Evolutionary conservation across 1,140 invertebrate species (phyloP).

Genomic region (Rhynchophorus ferrugineus): DNA sequence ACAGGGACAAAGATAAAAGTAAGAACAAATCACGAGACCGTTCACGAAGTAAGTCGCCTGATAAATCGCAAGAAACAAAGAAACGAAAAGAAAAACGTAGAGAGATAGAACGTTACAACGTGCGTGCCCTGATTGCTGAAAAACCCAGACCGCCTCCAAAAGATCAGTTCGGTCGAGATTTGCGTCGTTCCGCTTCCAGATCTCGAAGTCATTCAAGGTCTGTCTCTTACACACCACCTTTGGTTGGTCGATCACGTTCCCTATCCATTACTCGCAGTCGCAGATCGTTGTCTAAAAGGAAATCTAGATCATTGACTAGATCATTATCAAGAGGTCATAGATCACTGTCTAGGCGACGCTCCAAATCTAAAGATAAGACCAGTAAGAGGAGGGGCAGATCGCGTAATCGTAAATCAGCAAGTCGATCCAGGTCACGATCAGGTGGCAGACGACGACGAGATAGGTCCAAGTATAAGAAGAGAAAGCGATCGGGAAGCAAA

Average conservation of each 20-base stretch:
- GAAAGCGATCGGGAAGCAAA: constrained; percentile 34
- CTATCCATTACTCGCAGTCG: constrained; percentile 20
- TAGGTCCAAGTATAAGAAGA: constrained; percentile 36
- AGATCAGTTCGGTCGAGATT: constrained; percentile 74
- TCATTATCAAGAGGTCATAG: constrained; percentile 32
- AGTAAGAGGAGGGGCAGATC: constrained; percentile 39
- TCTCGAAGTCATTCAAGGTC: constrained; percentile 23
- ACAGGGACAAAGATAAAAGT: constrained; percentile 54
- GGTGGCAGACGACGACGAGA: constrained; percentile 40
- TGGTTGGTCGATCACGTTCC: constrained; percentile 25
- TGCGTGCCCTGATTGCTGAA: constrained; percentile 65
- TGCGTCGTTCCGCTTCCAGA: constrained; percentile 39
- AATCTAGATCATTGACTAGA: constrained; percentile 31
- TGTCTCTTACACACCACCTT: constrained; percentile 20
- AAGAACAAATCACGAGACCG: constrained; percentile 33
- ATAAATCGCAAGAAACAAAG: constrained; percentile 35
- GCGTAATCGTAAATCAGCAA: constrained; percentile 36
- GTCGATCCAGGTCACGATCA: constrained; percentile 45
- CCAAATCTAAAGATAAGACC: constrained; percentile 40
- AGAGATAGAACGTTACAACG: constrained; percentile 74
- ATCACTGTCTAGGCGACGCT: constrained; percentile 27
- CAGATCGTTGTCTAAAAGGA: constrained; percentile 22
- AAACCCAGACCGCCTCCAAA: constrained; percentile 56
- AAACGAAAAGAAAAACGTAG: constrained; percentile 66
- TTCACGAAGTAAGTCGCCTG: constrained; percentile 21